phyloP scores from a whole-genome alignment of 1,140 invertebrate genomes.

The Leptoteleia sp. region DNA sequence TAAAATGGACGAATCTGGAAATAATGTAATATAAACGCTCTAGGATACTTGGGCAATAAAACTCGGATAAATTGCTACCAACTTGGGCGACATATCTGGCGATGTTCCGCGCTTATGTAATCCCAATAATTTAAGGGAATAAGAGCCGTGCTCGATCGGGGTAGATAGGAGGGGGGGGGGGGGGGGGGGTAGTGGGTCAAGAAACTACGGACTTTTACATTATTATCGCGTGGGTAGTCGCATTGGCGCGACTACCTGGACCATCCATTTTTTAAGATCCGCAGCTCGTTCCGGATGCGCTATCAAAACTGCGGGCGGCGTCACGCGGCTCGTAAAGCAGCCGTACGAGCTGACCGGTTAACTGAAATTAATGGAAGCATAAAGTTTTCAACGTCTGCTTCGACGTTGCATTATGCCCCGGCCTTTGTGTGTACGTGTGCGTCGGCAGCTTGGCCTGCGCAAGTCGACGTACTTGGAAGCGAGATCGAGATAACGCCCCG shows the following conservation, averaged over 20 bases:
- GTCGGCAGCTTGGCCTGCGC: background rate
- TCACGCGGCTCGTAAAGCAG: constrained; percentile 71
- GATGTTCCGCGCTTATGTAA: too few relatives aligned
- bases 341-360: constrained; percentile 68
- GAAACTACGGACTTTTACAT: constrained; percentile 26
- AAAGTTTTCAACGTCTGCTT: constrained; percentile 73
- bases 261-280: constrained; percentile 48
- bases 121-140: too few relatives aligned
- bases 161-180: too few relatives aligned
- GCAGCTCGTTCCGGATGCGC: constrained; percentile 42
- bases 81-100: too few relatives aligned
- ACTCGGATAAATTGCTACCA: too few relatives aligned
- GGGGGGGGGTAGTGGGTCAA: constrained; percentile 10
- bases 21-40: too few relatives aligned
- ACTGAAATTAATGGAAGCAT: constrained; percentile 75
- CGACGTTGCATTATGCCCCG: constrained; percentile 49
- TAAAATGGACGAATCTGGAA: too few relatives aligned
- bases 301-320: constrained; percentile 43
- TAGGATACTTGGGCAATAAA: too few relatives aligned
- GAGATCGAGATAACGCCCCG: constrained; percentile 39
- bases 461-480: constrained; percentile 6
- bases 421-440: constrained; percentile 20
- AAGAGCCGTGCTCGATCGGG: too few relatives aligned
- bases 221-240: constrained; percentile 20
- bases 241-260: constrained; percentile 26